Base-by-base conservation (phyloP, 2,888 invertebrate species). In the Ectemnius continuus region DNA sequence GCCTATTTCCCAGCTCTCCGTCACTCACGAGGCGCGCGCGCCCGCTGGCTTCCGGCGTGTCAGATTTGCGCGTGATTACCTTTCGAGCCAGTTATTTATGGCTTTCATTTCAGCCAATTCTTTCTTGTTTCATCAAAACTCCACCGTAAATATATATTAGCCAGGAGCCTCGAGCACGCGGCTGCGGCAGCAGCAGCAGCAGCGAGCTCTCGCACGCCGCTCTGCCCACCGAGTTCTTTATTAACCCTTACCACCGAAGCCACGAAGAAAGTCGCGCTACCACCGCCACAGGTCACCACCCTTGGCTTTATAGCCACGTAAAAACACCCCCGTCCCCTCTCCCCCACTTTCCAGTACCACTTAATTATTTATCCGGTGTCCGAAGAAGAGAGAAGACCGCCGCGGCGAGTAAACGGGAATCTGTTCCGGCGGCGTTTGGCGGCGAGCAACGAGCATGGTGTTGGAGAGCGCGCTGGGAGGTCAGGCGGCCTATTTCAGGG, bases 221-320 rank as follows among this genome's bases (percentile, higher is more conserved):
- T 45, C 45, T 18, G 26, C 52, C 52, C n/a, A 52, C 52, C n/a
- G 16, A 16, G 16, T 52, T 52, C 52, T 52, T 52, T 52, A 36
- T 36, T 36, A 36, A 36, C 36, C 36, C 36, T 36, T 36, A 36
- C 5, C 36, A 36, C 36, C 36, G 11, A 36, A 36, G 36, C 11
- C 36, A 36, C 8, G 3, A 36, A 36, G 36, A 36, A 36, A 36
- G 36, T 36, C 36, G 36, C 36, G 36, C 11, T 28, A 56, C 26
- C 61, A 56, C 18, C 66, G 66, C 36, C 56, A 56, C 52, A 61
- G 63, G 61, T 64, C 69, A 69, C 69, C 75, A 69, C 69, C 75
- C 74, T 64, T 23, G 52, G 52, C 36, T 36, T 18, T 36, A 14
- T 6, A 26, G 13, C 16, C 28, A 4, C 26, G 13, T 36, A 14